Conservation (phyloP, 2,113 vertebrate species). For the Salvator merianae region DNA sequence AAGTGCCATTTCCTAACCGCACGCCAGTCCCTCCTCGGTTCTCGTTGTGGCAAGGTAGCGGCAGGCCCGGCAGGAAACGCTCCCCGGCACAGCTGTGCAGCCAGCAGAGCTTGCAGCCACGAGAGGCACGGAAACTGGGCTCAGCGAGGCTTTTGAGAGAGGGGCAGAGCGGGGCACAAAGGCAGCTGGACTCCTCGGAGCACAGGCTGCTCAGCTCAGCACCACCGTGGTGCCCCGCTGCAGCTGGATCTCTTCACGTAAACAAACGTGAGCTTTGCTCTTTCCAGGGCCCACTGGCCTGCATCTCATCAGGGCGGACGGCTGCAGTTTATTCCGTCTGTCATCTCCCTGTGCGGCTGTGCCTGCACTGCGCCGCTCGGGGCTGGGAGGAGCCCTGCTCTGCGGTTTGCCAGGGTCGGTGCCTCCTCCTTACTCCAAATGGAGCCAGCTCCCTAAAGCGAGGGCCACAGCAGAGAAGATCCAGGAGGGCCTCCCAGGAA, state of each 20-base stretch:
- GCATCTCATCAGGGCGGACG: not conserved
- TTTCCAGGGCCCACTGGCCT: not conserved
- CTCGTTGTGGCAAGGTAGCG: fast-evolving
- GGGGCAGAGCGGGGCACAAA: not conserved
- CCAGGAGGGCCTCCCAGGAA: too few relatives aligned
- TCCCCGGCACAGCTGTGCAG: not conserved
- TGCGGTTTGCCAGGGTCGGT: not conserved
- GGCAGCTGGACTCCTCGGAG: too few relatives aligned
- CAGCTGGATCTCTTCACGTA: conserved; percentile 39
- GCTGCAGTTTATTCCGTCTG: not conserved
- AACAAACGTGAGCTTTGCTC: not conserved
- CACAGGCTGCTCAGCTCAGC: not conserved
- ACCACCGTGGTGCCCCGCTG: not conserved
- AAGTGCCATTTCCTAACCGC: too few relatives aligned
- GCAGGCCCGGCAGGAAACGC: not conserved
- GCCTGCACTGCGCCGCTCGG: not conserved
- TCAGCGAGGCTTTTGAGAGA: not conserved
- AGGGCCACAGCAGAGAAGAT: too few relatives aligned
- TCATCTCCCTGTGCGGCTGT: not conserved
- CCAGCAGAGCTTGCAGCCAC: not conserved
- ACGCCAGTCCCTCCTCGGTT: too few relatives aligned
- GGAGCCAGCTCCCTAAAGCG: too few relatives aligned
- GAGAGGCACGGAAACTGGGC: not conserved
- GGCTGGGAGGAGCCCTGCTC: not conserved
- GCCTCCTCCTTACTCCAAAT: too few relatives aligned